Evolutionary conservation across 35 echinoderm and acorn worm genomes (phyloP).

Genomic region (Ophiothrix spiculata): DNA sequence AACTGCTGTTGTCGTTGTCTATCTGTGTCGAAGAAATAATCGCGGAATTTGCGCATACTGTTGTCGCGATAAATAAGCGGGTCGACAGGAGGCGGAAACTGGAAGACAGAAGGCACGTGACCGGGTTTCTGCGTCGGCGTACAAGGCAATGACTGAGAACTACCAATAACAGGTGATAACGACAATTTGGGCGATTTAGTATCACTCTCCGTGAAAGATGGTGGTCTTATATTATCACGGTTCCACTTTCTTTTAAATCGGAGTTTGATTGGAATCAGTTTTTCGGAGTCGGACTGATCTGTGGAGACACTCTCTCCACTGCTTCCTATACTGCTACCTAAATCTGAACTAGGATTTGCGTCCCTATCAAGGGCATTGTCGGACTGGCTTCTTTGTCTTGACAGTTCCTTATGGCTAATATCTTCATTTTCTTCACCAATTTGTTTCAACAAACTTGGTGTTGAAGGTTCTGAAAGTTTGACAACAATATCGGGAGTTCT

Average conservation of each 20-base stretch:
- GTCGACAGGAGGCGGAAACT: constrained; percentile 74
- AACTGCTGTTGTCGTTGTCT: not conserved
- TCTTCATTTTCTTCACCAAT: not conserved
- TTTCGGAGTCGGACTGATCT: constrained; percentile 12
- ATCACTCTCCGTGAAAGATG: constrained; percentile 72
- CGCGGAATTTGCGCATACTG: constrained; percentile 58
- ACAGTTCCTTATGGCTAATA: not conserved
- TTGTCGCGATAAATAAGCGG: constrained; percentile 43
- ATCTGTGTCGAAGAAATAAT: constrained; percentile 77
- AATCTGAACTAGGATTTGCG: not conserved
- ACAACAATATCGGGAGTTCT: not conserved
- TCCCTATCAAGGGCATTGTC: not conserved
- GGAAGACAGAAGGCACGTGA: constrained; percentile 67
- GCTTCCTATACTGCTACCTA: not conserved
- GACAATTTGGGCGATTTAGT: constrained; percentile 94
- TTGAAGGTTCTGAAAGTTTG: not conserved
- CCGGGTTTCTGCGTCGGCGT: constrained; percentile 80
- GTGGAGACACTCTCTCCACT: not conserved
- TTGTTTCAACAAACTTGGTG: not conserved
- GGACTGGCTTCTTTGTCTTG: not conserved
- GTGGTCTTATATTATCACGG: constrained; percentile 65
- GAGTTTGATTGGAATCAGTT: constrained; percentile 82
- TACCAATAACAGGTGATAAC: constrained; percentile 41
- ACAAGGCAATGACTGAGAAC: constrained; percentile 82
- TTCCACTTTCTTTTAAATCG: constrained; percentile 97